Evolutionary conservation across 53 echinoderm and acorn worm species (phyloP).

Genomic region (Paracentrotus lividus): DNA sequence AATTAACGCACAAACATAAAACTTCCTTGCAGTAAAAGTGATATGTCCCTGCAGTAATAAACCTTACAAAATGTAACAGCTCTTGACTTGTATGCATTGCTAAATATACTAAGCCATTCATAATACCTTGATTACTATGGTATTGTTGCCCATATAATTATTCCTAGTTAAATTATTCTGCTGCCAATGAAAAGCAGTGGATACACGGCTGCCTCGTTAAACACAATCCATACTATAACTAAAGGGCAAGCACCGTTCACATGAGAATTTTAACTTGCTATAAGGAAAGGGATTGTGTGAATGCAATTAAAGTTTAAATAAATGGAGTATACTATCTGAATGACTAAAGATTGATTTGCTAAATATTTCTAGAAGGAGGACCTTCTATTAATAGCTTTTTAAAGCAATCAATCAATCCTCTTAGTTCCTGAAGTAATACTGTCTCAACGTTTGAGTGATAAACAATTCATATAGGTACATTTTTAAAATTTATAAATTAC

Average conservation of each 20-base stretch:
- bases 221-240: slow-evolving; percentile 6
- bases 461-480: too few relatives aligned
- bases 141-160: slow-evolving; percentile 21
- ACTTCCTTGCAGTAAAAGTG: neutral
- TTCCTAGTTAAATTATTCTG: neutral
- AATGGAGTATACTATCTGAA: too few relatives aligned
- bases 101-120: slow-evolving; percentile 20
- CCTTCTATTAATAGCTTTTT: too few relatives aligned
- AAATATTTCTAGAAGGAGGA: too few relatives aligned
- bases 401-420: too few relatives aligned
- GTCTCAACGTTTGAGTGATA: too few relatives aligned
- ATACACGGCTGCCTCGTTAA: slow-evolving; percentile 12
- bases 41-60: neutral
- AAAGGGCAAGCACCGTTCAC: slow-evolving; percentile 33
- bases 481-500: too few relatives aligned
- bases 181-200: neutral
- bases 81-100: neutral
- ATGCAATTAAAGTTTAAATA: neutral
- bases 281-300: neutral
- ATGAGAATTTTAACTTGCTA: neutral
- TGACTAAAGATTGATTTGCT: too few relatives aligned
- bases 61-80: neutral
- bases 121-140: slow-evolving; percentile 24
- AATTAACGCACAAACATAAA: neutral
- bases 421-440: too few relatives aligned